These are phyloP conservation scores for Teleogryllus occipitalis DNA, from an alignment of 1,140 invertebrate genomes.

Conservation along the genomic window DNA sequence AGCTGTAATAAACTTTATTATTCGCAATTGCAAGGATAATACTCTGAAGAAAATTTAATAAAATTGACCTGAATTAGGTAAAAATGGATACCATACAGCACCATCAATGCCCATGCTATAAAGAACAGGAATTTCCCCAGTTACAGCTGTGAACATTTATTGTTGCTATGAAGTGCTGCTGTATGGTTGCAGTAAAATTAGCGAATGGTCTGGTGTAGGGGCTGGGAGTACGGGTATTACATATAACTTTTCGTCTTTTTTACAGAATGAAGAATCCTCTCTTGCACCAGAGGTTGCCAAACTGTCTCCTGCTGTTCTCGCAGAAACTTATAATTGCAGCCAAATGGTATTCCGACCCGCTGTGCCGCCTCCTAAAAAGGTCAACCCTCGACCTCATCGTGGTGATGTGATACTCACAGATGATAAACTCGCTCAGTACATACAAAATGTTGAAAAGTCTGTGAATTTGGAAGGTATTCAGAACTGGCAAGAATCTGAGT, in stretches of 20 bases:
- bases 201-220: background rate
- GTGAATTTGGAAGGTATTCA: background rate
- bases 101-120: too few species aligned
- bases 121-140: too few species aligned
- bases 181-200: background rate
- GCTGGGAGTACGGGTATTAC: background rate
- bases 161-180: background rate
- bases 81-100: background rate
- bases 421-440: background rate
- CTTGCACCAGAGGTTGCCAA: conserved; percentile 51
- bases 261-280: conserved; percentile 45
- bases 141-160: background rate
- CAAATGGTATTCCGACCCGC: conserved; percentile 11
- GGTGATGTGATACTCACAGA: background rate
- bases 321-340: conserved; percentile 7
- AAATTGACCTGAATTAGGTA: background rate
- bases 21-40: too few species aligned
- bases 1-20: background rate
- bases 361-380: conserved; percentile 6
- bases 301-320: conserved; percentile 29
- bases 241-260: conserved; percentile 16
- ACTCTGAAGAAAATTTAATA: background rate
- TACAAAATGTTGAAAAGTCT: background rate
- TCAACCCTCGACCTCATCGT: background rate
- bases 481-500: too few species aligned